phyloP scores from a whole-genome alignment of 2,113 vertebrate species.

The Neotragus moschatus region DNA sequence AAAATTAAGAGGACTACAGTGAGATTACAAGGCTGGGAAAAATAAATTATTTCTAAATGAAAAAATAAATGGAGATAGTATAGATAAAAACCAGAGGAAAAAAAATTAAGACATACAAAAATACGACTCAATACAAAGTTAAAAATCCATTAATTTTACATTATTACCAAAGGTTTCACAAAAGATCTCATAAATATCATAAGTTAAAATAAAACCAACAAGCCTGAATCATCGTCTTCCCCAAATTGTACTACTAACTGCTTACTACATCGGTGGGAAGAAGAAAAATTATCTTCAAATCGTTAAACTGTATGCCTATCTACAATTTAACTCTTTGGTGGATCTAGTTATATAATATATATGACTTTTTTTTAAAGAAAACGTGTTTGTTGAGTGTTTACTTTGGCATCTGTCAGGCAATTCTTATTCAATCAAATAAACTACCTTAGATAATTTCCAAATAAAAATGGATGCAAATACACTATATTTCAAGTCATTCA shows the following conservation, averaged over 20 bases:
- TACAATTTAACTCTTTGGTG: not conserved
- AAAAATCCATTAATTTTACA: not conserved
- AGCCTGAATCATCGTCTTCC: not conserved
- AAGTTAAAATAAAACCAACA: not conserved
- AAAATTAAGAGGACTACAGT: not conserved
- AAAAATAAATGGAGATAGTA: not conserved
- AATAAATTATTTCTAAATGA: conserved; percentile 2
- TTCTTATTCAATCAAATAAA: conserved; percentile 1
- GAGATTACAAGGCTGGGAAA: not conserved
- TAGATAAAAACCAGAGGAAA: not conserved
- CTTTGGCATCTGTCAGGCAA: not conserved
- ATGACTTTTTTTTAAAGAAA: not conserved
- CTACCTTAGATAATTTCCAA: not conserved
- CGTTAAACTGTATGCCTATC: not conserved
- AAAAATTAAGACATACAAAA: not conserved
- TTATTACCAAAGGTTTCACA: not conserved
- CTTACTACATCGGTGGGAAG: not conserved
- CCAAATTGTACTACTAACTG: not conserved
- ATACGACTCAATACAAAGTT: not conserved
- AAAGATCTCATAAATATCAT: not conserved
- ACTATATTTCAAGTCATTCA: not conserved
- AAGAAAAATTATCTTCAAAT: not conserved
- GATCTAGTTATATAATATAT: not conserved
- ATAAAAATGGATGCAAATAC: conserved; percentile 32
- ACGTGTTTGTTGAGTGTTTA: not conserved